Conservation (phyloP, 1,140 invertebrate genomes). For the Megalopta genalis region DNA sequence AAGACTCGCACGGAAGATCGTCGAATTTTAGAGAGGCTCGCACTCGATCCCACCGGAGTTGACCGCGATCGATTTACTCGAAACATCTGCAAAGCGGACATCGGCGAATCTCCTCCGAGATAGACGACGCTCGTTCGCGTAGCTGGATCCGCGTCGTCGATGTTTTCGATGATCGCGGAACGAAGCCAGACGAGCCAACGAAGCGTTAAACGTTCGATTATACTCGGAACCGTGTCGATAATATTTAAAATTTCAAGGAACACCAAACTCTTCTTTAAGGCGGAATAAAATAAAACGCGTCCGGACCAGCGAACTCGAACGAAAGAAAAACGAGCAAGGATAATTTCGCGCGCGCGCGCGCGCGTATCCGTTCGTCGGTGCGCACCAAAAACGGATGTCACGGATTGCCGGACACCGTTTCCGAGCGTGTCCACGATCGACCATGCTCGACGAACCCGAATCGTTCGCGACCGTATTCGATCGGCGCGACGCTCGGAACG, state of each 20-base stretch:
- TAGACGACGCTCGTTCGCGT: neutral
- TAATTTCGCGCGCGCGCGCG: constrained; percentile 27
- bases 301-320: constrained; percentile 38
- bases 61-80: too few species aligned
- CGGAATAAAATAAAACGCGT: neutral
- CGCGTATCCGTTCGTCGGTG: constrained; percentile 13
- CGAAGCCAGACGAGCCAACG: neutral
- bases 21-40: too few species aligned
- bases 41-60: too few species aligned
- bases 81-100: constrained; percentile 30
- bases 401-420: constrained; percentile 29
- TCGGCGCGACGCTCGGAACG: too few species aligned
- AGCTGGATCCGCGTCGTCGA: constrained; percentile 25
- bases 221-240: constrained; percentile 37
- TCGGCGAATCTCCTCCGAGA: neutral
- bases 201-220: constrained; percentile 41
- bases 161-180: constrained; percentile 36
- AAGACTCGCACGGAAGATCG: too few species aligned
- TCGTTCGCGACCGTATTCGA: neutral
- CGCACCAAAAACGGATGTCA: too few species aligned
- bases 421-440: neutral
- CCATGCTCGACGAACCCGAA: constrained; percentile 4
- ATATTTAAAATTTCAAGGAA: constrained; percentile 12
- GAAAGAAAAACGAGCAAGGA: constrained; percentile 1
- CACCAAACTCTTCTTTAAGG: constrained; percentile 17